Evolutionary conservation across 1,140 invertebrate species (phyloP), one percentile per base, ranked within the genome.

Genomic region (Trypoxylus dichotomus): DNA sequence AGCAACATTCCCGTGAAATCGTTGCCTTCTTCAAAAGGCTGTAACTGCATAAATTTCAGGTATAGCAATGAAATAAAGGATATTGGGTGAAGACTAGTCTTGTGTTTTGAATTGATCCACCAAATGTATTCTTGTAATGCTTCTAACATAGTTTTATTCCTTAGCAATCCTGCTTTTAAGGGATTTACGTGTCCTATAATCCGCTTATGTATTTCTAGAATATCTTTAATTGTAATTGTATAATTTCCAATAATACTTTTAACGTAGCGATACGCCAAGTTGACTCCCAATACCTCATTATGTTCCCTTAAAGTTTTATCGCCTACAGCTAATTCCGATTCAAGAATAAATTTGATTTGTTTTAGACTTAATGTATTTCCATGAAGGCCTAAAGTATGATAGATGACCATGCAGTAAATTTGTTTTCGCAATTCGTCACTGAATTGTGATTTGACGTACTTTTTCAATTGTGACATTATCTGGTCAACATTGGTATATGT

Each of bases 221-320:
- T 10, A 42, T 74, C 73, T 32, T 74, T 42, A 10, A 8, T 42
- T 13, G 8, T 32, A 19, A 74, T 41, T 74, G 27, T 37, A 24
- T 41, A 8, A 2, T 74, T 42, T 10, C 37, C 27, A n/a, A 74
- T 41, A 7, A 74, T 25, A 42, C 7, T 42, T 74, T 74, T 74
- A 29, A 74, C 32, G 32, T 37, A 74, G 1, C 41, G 32, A 19
- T 32, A 42, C 15, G 73, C 73, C 29, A 74, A 32, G 19, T 74
- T 24, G 10, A 74, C 3, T 19, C 73, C 73, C 37, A 74, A 74
- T 21, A 74, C 42, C n/a, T 74, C 29, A 74, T 74, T 74, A 29
- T 74, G 73, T n/a, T 74, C 73, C 42, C n/a, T 74, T 47, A 74
- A 74, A 10, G 37, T 19, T 42, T 74, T 74, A 32, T 47, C 73